Evolutionary conservation across 2,797 vertebrate species (phyloP).

Genomic region (Sebastes taczanowskii): DNA sequence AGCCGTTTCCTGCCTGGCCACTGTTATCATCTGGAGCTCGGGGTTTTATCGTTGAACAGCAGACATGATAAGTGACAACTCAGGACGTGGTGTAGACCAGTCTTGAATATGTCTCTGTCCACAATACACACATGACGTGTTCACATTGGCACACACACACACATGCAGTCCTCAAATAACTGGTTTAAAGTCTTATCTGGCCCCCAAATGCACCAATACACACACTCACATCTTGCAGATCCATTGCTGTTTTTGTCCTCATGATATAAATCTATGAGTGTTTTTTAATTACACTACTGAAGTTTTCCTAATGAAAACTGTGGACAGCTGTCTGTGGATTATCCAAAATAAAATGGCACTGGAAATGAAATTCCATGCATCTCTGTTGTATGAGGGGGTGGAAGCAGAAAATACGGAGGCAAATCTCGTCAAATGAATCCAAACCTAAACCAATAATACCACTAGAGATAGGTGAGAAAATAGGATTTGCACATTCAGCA

Average conservation of each 20-base stretch:
- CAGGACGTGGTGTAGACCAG: not conserved
- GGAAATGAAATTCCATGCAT: not conserved
- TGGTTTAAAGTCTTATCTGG: not conserved
- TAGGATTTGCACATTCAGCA: not conserved
- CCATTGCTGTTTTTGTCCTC: not conserved
- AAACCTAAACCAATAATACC: too few species aligned
- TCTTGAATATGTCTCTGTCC: slow-evolving; percentile 9
- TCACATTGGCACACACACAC: not conserved
- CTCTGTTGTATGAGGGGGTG: not conserved
- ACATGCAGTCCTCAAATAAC: not conserved
- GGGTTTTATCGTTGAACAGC: slow-evolving; percentile 41
- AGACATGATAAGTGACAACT: slow-evolving; percentile 28
- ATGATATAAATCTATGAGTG: not conserved
- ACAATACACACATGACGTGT: not conserved
- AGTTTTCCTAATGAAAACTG: not conserved
- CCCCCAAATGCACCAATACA: not conserved
- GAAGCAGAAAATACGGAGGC: not conserved
- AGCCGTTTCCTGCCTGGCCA: not conserved
- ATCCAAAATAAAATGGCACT: not conserved
- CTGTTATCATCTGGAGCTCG: slow-evolving; percentile 34
- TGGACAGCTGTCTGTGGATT: not conserved
- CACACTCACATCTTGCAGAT: not conserved
- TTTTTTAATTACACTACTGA: not conserved
- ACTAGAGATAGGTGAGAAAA: not conserved
- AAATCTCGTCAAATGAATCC: not conserved